Evolutionary conservation across 1,140 invertebrate genomes (phyloP), one percentile per base, ranked within the genome.

Genomic region (Macrosteles quadrilineatus): DNA sequence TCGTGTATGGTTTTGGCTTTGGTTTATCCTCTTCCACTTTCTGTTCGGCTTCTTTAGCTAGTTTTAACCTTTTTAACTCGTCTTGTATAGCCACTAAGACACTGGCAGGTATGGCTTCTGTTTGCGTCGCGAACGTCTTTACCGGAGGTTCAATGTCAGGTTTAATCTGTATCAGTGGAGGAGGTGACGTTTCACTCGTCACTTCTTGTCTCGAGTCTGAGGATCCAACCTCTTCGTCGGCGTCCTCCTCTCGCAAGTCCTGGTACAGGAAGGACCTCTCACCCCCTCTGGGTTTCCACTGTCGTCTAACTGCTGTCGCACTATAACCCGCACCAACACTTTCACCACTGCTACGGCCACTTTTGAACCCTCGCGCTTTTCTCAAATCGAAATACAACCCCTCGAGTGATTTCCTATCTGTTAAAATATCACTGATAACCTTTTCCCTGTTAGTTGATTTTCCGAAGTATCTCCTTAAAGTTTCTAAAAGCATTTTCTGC

Each of bases 351-450:
- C 36, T 66, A 62, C 84, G 73, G 6, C 83, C 82, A 31, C 85
- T 84, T 30, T 86, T 80, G 74, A 90, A 90, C 0, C 87, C 85
- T 74, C 88, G 85, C 2, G 89, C 85, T 75, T 89, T 88, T 71
- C 89, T 82, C 50, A 90, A 78, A 75, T 90, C 88, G 75, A 90
- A 89, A 74, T 90, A 90, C 1, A 91, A 78, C 74, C 86, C 90
- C 78, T 90, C 88, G 65, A 91, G 79, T 1, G 89, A 81, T 76
- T 88, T 90, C 65, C 88, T 83, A 78, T 91, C 87, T 1, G 87
- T 90, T 36, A 91, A 78, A 25, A 91, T 82, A 75, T 90, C 87
- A 65, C 87, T 87, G 73, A 91, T 87, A 12, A 89, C 84, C 77
- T 86, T 86, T 70, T 91, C 85, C 63, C 87, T 81, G 71, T 87